Evolutionary conservation across 2,888 invertebrate species (phyloP), one percentile per base, ranked within the genome.

Genomic region (Latheticus oryzae): DNA sequence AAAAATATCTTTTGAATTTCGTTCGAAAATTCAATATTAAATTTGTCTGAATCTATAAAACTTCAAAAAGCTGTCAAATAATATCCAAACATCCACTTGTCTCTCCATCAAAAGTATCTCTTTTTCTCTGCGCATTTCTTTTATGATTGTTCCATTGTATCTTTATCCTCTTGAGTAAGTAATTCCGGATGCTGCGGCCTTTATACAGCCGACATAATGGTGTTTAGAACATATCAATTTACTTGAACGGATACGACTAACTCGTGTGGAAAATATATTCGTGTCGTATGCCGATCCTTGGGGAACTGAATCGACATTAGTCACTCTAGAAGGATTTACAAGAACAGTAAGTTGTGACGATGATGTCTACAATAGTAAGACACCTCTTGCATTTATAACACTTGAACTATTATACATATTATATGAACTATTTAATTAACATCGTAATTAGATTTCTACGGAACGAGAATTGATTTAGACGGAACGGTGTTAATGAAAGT

Each of bases 191-290:
- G 3, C 19, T 45, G 40, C n/a, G 9, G 40, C 13, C 13, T 40
- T 40, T 40, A 38, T 15, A 9, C 26, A 30, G 8, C 35, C 23
- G 30, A 35, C 38, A 40, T 54, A 42, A 54, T 35, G 13, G 19
- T 33, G 55, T 55, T 48, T 47, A 32, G 38, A 38, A 55, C 55
- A 48, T 55, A 55, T 55, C 55, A 38, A 55, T 55, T 55, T 38
- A 32, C 23, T 54, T 12, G 5, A 23, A 28, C 52, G 19, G 53
- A 26, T 35, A 26, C 40, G 17, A 28, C 16, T 38, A 56, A 42
- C 26, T 60, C 56, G 17, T 21, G 24, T 42, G 56, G 51, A 60
- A 60, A 60, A 60, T 60, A 45, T 60, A 60, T 60, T 60, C 60
- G 40, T 60, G 60, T 60, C 50, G 51, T 45, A 55, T 58, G 52